A percentile compares a stretch with the other conserved stretches of the same genome.
Evolutionary conservation across 2,797 vertebrate species (phyloP).

Genomic region (Taeniopygia guttata): DNA sequence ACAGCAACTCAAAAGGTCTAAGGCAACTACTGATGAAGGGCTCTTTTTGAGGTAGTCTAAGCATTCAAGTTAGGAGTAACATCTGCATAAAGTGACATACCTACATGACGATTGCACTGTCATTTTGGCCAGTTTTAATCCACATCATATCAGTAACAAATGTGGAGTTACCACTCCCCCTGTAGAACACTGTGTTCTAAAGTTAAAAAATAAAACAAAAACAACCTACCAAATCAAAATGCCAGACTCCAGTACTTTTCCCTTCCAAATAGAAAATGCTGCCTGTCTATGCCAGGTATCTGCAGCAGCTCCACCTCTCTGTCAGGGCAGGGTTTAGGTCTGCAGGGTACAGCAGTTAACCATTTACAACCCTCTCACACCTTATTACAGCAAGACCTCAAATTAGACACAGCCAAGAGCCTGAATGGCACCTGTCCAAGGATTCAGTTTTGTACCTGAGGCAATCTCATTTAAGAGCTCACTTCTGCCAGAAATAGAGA

Average conservation of each 20-base stretch:
- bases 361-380: not conserved
- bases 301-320: not conserved
- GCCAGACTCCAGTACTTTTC: not conserved
- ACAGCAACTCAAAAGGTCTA: not conserved
- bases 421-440: not conserved
- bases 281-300: not conserved
- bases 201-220: not conserved
- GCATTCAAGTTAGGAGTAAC: not conserved
- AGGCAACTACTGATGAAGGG: not conserved
- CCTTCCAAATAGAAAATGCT: not conserved
- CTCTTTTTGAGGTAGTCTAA: not conserved
- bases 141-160: not conserved
- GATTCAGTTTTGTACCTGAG: not conserved
- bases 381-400: not conserved
- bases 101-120: not conserved
- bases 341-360: not conserved
- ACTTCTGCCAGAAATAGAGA: not conserved
- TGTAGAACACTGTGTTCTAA: not conserved
- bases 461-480: not conserved
- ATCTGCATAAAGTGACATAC: not conserved
- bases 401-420: not conserved
- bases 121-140: not conserved
- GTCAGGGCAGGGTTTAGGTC: not conserved
- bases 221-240: not conserved
- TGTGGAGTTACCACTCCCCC: not conserved